A percentile compares a stretch with the other conserved stretches of the same genome.
These are phyloP conservation scores for Sthenelais limicola DNA, from an alignment of 2,888 invertebrate genomes.

Conservation along the genomic window DNA sequence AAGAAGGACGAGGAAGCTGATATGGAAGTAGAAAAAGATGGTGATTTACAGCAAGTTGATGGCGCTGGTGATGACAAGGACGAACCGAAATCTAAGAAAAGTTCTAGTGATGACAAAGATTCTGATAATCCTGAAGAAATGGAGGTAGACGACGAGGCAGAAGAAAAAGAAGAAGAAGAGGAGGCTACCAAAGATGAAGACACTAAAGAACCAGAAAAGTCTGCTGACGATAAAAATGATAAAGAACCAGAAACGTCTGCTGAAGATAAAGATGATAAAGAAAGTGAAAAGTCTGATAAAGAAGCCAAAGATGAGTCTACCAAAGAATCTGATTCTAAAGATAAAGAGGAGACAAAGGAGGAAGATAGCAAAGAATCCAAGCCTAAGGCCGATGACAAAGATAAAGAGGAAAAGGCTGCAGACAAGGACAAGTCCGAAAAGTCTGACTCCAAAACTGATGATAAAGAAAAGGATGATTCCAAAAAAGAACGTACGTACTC, in stretches of 20 bases:
- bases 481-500: too few species aligned
- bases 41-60: constrained; percentile 14
- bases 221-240: constrained; percentile 8
- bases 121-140: neutral
- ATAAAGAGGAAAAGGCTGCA: too few species aligned
- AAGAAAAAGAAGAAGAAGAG: neutral
- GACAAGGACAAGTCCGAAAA: too few species aligned
- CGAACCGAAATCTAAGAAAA: neutral
- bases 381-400: neutral
- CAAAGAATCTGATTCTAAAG: constrained; percentile 23
- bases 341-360: neutral
- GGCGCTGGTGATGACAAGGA: constrained; percentile 18
- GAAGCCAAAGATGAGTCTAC: constrained; percentile 22
- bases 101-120: constrained; percentile 7
- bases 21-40: neutral
- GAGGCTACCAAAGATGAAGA: constrained; percentile 12
- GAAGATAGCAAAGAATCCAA: neutral
- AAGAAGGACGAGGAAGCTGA: constrained; percentile 27
- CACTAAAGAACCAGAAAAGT: neutral
- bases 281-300: neutral
- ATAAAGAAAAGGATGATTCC: too few species aligned
- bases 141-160: constrained; percentile 16
- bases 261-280: constrained; percentile 5
- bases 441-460: too few species aligned
- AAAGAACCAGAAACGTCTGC: constrained; percentile 1